Percentiles rank a stretch among this genome's conserved stretches.
These are phyloP conservation scores for Torymus tubicola DNA, from an alignment of 2,888 invertebrate genomes.

Conservation along the genomic window DNA sequence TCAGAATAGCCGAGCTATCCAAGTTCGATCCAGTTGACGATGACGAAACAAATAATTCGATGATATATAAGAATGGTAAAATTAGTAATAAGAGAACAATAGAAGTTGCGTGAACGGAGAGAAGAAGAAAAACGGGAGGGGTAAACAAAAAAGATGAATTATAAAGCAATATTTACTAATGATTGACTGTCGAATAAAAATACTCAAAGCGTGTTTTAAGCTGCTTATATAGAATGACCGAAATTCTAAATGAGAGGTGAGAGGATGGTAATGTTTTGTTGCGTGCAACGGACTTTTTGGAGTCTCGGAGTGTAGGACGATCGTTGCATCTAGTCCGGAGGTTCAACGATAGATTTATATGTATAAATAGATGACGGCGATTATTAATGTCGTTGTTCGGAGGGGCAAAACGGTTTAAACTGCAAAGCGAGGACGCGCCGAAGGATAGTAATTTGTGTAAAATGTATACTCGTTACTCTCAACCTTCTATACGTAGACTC, in stretches of 20 bases:
- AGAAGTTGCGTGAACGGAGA: background rate
- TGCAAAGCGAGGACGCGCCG: background rate
- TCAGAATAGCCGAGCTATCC: conserved; percentile 12
- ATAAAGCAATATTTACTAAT: conserved; percentile 48
- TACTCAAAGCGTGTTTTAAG: conserved; percentile 33
- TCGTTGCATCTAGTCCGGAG: conserved; percentile 56
- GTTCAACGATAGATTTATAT: conserved; percentile 36
- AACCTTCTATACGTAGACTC: conserved; percentile 16
- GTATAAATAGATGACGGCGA: background rate
- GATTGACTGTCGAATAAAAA: conserved; percentile 44
- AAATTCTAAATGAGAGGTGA: conserved; percentile 41
- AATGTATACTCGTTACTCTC: conserved; percentile 32
- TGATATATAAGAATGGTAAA: conserved; percentile 46
- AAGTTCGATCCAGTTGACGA: conserved; percentile 38
- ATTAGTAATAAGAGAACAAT: conserved; percentile 48
- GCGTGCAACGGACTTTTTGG: conserved; percentile 25
- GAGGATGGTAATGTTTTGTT: background rate
- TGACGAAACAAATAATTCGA: conserved; percentile 5
- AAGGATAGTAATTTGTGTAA: conserved; percentile 42
- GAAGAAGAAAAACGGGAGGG: too few relatives aligned
- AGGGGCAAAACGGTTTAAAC: background rate
- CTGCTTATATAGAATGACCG: conserved; percentile 16
- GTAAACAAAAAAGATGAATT: conserved; percentile 11
- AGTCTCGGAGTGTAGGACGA: conserved; percentile 2
- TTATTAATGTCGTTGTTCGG: conserved; percentile 33